A percentile compares a stretch with the other conserved stretches of the same genome.
Evolutionary conservation across 2,888 invertebrate genomes (phyloP).

Genomic region (Eremobia ochroleuca): DNA sequence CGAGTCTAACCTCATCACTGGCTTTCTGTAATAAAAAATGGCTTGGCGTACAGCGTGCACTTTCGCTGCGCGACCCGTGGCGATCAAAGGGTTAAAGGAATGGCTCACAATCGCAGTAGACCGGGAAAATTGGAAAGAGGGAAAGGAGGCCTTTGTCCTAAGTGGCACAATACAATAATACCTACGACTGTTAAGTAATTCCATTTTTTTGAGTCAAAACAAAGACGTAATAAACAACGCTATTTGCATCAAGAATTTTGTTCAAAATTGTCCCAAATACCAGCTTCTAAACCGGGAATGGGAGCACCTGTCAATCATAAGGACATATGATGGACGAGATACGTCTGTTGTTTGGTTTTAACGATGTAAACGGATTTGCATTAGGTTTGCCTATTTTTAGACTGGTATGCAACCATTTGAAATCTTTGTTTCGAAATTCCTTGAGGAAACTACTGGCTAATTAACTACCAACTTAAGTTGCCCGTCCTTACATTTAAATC

Average conservation of each 20-base stretch:
- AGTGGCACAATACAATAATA: too few species aligned
- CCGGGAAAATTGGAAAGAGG: too few species aligned
- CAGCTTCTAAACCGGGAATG: background rate
- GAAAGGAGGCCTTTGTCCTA: too few species aligned
- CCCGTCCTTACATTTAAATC: background rate
- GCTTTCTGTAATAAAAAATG: too few species aligned
- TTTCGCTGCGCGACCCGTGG: too few species aligned
- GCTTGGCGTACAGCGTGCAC: too few species aligned
- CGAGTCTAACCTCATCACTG: too few species aligned
- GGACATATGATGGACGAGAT: constrained; percentile 44
- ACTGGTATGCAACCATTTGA: background rate
- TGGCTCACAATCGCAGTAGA: too few species aligned
- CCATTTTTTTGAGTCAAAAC: background rate
- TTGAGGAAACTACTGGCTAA: background rate
- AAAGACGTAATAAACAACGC: background rate
- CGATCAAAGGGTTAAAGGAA: too few species aligned
- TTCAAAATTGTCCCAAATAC: constrained; percentile 26
- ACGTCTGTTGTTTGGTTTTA: background rate
- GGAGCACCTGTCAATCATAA: constrained; percentile 41
- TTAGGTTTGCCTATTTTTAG: constrained; percentile 15
- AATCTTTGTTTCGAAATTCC: background rate
- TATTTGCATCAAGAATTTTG: constrained; percentile 7
- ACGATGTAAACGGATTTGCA: constrained; percentile 28
- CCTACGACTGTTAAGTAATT: background rate
- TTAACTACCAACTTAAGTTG: background rate